Evolutionary conservation across 1,140 invertebrate genomes (phyloP).

Genomic region (Pogonognathellus flavescens): DNA sequence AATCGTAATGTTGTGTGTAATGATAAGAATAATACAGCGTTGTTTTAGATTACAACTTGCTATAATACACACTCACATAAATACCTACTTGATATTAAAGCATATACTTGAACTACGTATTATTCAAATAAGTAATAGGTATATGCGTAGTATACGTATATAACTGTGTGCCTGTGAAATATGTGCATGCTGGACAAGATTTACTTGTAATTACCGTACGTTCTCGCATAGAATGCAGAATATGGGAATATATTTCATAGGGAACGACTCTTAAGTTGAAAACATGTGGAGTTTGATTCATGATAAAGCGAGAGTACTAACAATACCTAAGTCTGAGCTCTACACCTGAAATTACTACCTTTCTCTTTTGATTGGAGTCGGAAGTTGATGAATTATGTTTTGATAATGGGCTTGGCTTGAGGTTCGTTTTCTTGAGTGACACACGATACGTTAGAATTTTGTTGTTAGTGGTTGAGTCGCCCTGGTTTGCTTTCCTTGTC

Average conservation of each 20-base stretch:
- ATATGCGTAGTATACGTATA: too few relatives aligned
- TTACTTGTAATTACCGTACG: not conserved
- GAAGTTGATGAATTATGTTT: conserved; percentile 67
- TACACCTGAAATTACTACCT: conserved; percentile 65
- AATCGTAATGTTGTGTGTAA: too few relatives aligned
- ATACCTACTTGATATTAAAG: too few relatives aligned
- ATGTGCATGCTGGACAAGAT: too few relatives aligned
- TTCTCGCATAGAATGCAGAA: not conserved
- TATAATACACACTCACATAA: too few relatives aligned
- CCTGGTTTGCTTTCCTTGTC: conserved; percentile 19
- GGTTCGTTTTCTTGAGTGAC: conserved; percentile 57
- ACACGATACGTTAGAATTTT: conserved; percentile 54
- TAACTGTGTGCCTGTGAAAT: too few relatives aligned
- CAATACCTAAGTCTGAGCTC: not conserved
- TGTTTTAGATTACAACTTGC: too few relatives aligned
- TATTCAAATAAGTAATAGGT: too few relatives aligned
- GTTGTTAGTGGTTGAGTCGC: conserved; percentile 10
- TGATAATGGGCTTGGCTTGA: conserved; percentile 61
- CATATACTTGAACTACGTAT: too few relatives aligned
- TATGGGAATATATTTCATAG: too few relatives aligned
- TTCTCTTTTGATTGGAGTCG: conserved; percentile 66
- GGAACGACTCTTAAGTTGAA: not conserved
- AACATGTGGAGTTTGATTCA: conserved; percentile 17
- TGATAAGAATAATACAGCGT: too few relatives aligned
- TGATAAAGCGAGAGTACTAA: conserved; percentile 11